Percentiles rank a stretch among this genome's conserved stretches.
Conservation (phyloP, 2,113 vertebrate species). For the Lepisosteus oculatus region DNA sequence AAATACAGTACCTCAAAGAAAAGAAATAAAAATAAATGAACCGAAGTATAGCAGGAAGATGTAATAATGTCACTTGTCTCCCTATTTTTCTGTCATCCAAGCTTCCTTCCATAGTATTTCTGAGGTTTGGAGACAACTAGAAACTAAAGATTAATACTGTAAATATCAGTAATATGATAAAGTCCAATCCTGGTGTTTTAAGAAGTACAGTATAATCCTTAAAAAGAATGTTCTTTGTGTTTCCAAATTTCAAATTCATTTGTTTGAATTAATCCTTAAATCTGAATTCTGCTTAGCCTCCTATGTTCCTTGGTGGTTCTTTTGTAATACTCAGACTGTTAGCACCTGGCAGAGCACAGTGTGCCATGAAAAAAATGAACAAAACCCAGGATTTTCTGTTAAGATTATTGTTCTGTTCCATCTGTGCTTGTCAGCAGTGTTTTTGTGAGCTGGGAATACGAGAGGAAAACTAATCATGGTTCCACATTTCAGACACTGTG, state of each 20-base stretch:
- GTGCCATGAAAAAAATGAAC: neutral
- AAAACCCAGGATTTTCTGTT: neutral
- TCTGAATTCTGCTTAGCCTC: constrained; percentile 9
- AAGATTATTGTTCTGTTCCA: neutral
- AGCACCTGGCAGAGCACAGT: constrained; percentile 4
- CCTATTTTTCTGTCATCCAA: neutral
- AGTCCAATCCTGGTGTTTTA: neutral
- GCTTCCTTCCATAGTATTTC: constrained; percentile 10
- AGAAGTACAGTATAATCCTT: constrained; percentile 9
- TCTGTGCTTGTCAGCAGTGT: neutral
- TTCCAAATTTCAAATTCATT: constrained; percentile 3
- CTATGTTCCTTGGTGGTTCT: constrained; percentile 7
- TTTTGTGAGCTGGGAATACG: neutral
- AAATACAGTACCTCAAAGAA: too few species aligned
- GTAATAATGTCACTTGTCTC: too few species aligned
- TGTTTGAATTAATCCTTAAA: constrained; percentile 13
- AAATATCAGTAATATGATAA: constrained; percentile 14
- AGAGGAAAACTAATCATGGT: neutral
- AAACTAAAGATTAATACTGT: constrained; percentile 19
- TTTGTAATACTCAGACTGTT: constrained; percentile 10
- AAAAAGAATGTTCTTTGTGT: constrained; percentile 16
- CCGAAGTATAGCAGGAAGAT: too few species aligned
- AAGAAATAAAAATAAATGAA: too few species aligned
- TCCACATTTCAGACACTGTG: neutral
- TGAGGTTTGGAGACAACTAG: constrained; percentile 1